Percentiles rank a stretch among this genome's conserved stretches.
phyloP scores from a whole-genome alignment of 2,888 invertebrate genomes.

The Macrostomum cliftonense region DNA sequence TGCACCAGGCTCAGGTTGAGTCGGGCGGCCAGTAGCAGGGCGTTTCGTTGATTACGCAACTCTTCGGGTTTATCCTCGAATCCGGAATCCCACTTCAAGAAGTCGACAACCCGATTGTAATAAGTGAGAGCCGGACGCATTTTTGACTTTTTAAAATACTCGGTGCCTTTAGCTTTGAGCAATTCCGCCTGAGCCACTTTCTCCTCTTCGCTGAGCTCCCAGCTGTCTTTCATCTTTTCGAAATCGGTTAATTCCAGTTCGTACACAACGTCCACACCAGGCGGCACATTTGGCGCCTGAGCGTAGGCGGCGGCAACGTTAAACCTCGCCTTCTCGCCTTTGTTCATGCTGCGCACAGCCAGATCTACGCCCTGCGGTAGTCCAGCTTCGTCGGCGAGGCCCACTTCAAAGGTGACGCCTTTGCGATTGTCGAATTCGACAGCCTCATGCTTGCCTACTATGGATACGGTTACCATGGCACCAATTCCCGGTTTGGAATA shows the following conservation, averaged over 20 bases:
- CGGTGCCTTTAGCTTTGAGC: slow-evolving; percentile 73
- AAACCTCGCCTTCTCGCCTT: slow-evolving; percentile 52
- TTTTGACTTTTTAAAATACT: slow-evolving; percentile 40
- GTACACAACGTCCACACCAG: slow-evolving; percentile 51
- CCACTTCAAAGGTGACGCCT: slow-evolving; percentile 59
- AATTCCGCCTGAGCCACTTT: slow-evolving; percentile 60
- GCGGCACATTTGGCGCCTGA: slow-evolving; percentile 55
- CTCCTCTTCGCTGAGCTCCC: slow-evolving; percentile 60
- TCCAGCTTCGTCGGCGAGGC: slow-evolving; percentile 59
- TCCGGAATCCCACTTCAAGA: slow-evolving; percentile 45
- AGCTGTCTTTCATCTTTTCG: slow-evolving; percentile 57
- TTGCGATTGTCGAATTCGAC: slow-evolving; percentile 59
- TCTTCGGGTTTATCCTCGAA: slow-evolving; percentile 20
- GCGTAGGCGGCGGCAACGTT: slow-evolving; percentile 55
- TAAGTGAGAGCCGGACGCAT: slow-evolving; percentile 51
- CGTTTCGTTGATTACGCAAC: slow-evolving; percentile 34
- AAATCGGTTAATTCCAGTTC: slow-evolving; percentile 60
- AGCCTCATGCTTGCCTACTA: slow-evolving; percentile 46
- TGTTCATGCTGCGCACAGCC: slow-evolving; percentile 51
- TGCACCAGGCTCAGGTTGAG: slow-evolving; percentile 64
- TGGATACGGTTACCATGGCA: slow-evolving; percentile 45
- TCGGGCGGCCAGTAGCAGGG: slow-evolving; percentile 50
- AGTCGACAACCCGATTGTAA: slow-evolving; percentile 57
- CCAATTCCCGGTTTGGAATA: slow-evolving; percentile 59
- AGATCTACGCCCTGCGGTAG: slow-evolving; percentile 51